These are phyloP conservation scores for Odontomyia ornata DNA, from an alignment of 2,888 invertebrate genomes.

Conservation along the genomic window DNA sequence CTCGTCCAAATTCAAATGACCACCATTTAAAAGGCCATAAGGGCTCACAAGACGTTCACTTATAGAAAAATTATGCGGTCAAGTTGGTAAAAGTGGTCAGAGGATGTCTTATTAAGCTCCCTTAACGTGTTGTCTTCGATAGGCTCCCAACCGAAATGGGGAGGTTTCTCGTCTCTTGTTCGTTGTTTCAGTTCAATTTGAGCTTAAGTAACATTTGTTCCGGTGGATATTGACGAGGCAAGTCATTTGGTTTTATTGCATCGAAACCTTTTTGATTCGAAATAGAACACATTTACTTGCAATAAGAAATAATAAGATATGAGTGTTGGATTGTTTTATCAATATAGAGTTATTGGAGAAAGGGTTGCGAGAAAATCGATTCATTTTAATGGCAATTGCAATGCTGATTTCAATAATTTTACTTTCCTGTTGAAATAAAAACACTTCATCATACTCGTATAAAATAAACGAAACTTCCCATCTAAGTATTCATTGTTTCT, in stretches of 20 bases:
- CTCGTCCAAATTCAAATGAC: slow-evolving; percentile 54
- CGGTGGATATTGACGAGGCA: slow-evolving; percentile 31
- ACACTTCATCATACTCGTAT: too few relatives aligned
- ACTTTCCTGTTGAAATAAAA: too few relatives aligned
- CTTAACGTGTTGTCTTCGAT: slow-evolving; percentile 49
- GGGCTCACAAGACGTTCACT: slow-evolving; percentile 52
- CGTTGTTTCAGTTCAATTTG: not conserved
- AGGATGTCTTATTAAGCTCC: slow-evolving; percentile 53
- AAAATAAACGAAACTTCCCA: too few relatives aligned
- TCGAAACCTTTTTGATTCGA: not conserved
- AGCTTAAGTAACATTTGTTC: slow-evolving; percentile 27
- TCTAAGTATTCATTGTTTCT: too few relatives aligned
- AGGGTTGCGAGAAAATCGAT: not conserved
- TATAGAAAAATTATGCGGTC: slow-evolving; percentile 55
- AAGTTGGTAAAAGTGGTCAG: slow-evolving; percentile 47
- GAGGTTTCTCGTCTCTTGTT: not conserved
- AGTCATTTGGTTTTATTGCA: slow-evolving; percentile 39
- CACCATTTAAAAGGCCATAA: slow-evolving; percentile 53
- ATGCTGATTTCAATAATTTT: too few relatives aligned
- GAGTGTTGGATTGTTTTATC: slow-evolving; percentile 9
- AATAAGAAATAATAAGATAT: slow-evolving; percentile 40
- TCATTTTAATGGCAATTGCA: too few relatives aligned
- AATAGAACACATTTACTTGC: slow-evolving; percentile 12
- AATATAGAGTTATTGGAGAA: not conserved
- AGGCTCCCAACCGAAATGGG: not conserved